Evolutionary conservation across 2,888 invertebrate genomes (phyloP), one percentile per base, ranked within the genome.

Genomic region (Deilephila elpenor): DNA sequence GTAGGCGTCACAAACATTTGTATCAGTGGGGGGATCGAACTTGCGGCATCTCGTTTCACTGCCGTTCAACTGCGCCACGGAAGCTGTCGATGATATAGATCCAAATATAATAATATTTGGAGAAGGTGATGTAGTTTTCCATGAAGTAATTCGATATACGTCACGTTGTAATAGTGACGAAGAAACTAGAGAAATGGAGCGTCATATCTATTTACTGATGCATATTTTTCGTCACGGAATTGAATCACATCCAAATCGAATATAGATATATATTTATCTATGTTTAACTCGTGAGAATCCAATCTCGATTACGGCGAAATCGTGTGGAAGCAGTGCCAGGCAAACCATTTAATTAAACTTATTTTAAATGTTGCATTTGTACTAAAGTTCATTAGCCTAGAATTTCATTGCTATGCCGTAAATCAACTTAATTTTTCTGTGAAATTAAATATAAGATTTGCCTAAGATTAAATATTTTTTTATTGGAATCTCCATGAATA

Each of bases 221-320:
- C 60, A 60, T 60, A 60, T 60, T 60, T 60, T 29, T 60, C 60
- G 60, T 60, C 60, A 60, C 60, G 14, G 19, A 60, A 20, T 60
- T 60, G 60, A 60, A 20, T 60, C 4, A 3, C 25, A 25, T 60
- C 60, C 60, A 60, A 60, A 29, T 7, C 2, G 8, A 60, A 60
- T 25, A 25, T 29, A 60, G 7, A 5, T 20, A 29, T 11, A 20
- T 25, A 14, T 7, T 25, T 60, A 25, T 6, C 11, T 60, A 25
- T 25, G 25, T 25, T 60, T 25, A 60, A 25, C 53, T 19, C 53
- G 19, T 60, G 25, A 25, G 29, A 25, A 60, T 3, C 25, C 14
- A 25, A 11, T 25, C 20, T 20, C 14, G 25, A 14, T 60, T 20
- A 14, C 60, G 14, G 0, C 11, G 60, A 25, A 60, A 14, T 25